Evolutionary conservation across 2,797 vertebrate genomes (phyloP).

Genomic region (Dicrostonyx torquatus): DNA sequence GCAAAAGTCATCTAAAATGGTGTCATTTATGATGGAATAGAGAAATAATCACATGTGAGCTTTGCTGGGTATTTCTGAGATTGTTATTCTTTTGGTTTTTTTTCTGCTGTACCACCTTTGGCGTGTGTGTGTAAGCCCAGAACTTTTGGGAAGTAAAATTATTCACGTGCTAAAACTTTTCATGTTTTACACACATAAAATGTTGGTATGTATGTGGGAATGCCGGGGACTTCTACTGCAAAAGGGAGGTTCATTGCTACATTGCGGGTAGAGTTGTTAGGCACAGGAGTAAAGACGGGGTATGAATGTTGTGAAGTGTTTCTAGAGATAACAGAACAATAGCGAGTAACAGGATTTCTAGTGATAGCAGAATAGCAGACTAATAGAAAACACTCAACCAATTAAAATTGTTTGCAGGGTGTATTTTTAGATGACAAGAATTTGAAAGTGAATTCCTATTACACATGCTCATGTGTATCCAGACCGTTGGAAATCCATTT

Average conservation of each 20-base stretch:
- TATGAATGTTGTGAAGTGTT: not conserved
- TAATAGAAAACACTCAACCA: not conserved
- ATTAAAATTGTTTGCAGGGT: not conserved
- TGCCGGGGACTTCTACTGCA: not conserved
- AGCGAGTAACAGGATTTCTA: not conserved
- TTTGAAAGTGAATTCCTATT: not conserved
- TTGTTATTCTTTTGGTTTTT: not conserved
- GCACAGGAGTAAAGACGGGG: not conserved
- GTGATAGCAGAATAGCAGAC: not conserved
- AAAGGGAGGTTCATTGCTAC: slow-evolving; percentile 16
- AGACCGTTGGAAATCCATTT: not conserved
- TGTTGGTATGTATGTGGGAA: not conserved
- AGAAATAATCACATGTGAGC: slow-evolving; percentile 9
- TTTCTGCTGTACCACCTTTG: too few relatives aligned
- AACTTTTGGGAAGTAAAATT: slow-evolving; percentile 46
- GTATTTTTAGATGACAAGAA: not conserved
- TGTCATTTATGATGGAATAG: not conserved
- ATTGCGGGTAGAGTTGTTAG: not conserved
- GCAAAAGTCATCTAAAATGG: slow-evolving; percentile 44
- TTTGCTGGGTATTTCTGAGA: not conserved
- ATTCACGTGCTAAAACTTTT: slow-evolving; percentile 40
- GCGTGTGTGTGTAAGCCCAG: not conserved
- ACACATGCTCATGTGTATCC: not conserved
- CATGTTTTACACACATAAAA: not conserved
- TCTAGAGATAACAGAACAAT: slow-evolving; percentile 18